phyloP scores from a whole-genome alignment of 2,797 vertebrate genomes.

The Ataeniobius toweri region DNA sequence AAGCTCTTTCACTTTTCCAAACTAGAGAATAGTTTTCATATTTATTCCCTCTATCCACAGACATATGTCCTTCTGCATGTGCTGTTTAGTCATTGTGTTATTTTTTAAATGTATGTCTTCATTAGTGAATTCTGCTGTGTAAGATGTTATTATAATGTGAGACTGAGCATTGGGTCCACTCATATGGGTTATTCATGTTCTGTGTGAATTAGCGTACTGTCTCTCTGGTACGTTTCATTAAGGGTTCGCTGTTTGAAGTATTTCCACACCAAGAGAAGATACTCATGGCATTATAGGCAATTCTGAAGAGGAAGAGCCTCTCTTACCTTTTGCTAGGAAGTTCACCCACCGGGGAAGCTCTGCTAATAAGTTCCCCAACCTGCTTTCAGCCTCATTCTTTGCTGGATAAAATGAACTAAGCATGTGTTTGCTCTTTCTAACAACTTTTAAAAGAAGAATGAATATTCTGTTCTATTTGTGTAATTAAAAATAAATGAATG shows the following conservation, averaged over 20 bases:
- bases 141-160: slow-evolving; percentile 34
- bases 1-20: not conserved
- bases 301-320: slow-evolving; percentile 40
- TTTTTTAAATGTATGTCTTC: slow-evolving; percentile 37
- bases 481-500: slow-evolving; percentile 30
- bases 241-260: slow-evolving; percentile 62
- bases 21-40: not conserved
- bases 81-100: not conserved
- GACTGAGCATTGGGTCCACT: slow-evolving; percentile 36
- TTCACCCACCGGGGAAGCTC: slow-evolving; percentile 61
- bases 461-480: slow-evolving; percentile 36
- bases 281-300: slow-evolving; percentile 68
- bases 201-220: slow-evolving; percentile 61
- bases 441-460: slow-evolving; percentile 17
- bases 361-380: slow-evolving; percentile 74
- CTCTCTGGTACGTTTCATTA: slow-evolving; percentile 58
- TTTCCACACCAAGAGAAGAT: slow-evolving; percentile 73
- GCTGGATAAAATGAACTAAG: slow-evolving; percentile 39
- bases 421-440: slow-evolving; percentile 40
- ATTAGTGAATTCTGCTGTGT: slow-evolving; percentile 35
- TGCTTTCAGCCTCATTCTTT: slow-evolving; percentile 63
- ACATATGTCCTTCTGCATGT: not conserved
- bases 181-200: slow-evolving; percentile 66
- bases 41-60: not conserved
- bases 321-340: slow-evolving; percentile 54